A percentile compares a stretch with the other conserved stretches of the same genome.
Evolutionary conservation across 2,797 vertebrate genomes (phyloP).

Genomic region (Sebastes hubbsi): DNA sequence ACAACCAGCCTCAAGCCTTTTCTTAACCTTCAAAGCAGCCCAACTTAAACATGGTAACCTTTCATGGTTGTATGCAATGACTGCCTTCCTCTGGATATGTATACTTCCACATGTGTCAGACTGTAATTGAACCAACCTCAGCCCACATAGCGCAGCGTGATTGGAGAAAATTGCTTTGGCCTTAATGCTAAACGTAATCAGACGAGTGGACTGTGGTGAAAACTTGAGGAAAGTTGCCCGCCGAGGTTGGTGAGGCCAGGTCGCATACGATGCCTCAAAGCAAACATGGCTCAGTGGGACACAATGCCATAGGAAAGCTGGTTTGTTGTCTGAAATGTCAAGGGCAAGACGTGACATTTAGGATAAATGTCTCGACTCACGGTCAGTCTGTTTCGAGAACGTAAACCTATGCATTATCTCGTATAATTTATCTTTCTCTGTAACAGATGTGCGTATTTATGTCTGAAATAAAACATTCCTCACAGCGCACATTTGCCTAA

Average conservation of each 20-base stretch:
- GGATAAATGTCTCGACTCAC: neutral
- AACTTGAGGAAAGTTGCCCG: neutral
- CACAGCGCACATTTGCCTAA: neutral
- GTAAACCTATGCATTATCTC: neutral
- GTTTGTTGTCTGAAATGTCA: neutral
- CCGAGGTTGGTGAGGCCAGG: neutral
- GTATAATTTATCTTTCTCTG: neutral
- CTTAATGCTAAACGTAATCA: constrained; percentile 32
- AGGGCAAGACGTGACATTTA: neutral
- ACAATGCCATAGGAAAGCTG: neutral
- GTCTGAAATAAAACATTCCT: neutral
- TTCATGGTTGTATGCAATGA: neutral
- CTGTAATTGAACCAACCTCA: neutral
- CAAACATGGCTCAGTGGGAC: neutral
- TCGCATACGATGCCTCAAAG: neutral
- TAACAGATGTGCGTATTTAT: neutral
- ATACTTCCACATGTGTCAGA: neutral
- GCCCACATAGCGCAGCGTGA: neutral
- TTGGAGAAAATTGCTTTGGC: constrained; percentile 23
- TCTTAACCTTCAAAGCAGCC: neutral
- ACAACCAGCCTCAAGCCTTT: neutral
- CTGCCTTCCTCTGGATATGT: neutral
- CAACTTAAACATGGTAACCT: neutral
- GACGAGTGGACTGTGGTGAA: neutral
- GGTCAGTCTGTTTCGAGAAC: neutral